Evolutionary conservation across 2,797 vertebrate genomes (phyloP), one percentile per base, ranked within the genome.

Genomic region (Sphenopsis melanotis): DNA sequence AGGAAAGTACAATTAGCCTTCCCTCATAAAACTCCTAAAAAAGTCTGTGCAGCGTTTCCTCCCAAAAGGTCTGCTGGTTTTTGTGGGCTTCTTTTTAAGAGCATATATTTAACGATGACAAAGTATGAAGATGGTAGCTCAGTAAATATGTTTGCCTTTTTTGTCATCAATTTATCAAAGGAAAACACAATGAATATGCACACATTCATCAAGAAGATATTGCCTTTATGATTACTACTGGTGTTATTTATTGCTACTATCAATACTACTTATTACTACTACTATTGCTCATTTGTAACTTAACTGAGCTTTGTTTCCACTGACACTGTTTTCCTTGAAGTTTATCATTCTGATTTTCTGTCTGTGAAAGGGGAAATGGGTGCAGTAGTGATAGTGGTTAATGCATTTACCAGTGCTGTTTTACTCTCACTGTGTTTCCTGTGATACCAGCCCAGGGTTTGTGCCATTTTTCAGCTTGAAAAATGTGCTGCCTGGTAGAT

Each of bases 401-500:
- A 94, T 88, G 61, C 17, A 61, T 56, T 37, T 60, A 56, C 66
- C 89, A 81, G 22, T 12, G 47, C 66, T 78, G 37, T 47, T 86
- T 50, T 61, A 76, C 34, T 47, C 59, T 89, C 87, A 22, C 20
- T 2, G 1, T 59, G 60, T 86, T 92, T 93, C 87, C 92, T 93
- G 76, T 22, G 70, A 95, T 63, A 69, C 61, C 50, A 88, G 84
- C 11, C 59, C 63, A 47, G 69, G 60, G 82, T 37, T 21, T 71
- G 26, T 92, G 70, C 76, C 77, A 87, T 72, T 80, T 70, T 87
- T 83, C 81, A 95, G 52, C 69, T 50, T 95, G 94, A 88, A 94
- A 89, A 94, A 81, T 50, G 69, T 44, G 71, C 89, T 92, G 92
- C 57, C 87, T 90, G 77, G 70, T 72, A 90, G 88, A 94, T 88